Base-by-base conservation (phyloP, 2,113 vertebrate species). In the Petrocephalus zakoni region DNA sequence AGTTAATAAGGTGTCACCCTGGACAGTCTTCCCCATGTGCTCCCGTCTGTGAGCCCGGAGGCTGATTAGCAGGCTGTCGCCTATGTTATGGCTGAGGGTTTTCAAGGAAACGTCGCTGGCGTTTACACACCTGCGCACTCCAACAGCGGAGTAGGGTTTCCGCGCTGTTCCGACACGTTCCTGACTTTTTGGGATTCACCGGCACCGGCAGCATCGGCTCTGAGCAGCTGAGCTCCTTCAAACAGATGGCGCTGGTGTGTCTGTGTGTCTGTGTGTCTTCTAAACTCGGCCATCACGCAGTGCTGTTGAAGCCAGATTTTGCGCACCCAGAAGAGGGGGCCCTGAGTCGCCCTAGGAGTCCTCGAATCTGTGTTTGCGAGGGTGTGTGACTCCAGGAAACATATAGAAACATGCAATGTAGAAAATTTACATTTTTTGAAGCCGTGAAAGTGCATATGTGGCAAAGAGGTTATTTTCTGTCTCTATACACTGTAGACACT, bases 61-160 rank as follows among this genome's bases (percentile, higher is more conserved):
- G 5, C 64, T 17, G 19, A 64, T 88, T 64, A 13, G 49, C 55
- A 87, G 86, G 55, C 87, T 49, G n/a, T 64, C 86, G 53, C 53
- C 83, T 85, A 53, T 88, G 64, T 64, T 87, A 51, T 89, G 88
- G 29, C 86, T 78, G 56, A 37, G 64, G 72, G 75, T 55, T 88
- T 87, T 87, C 87, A 86, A 7, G 47, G 78, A 91, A 92, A 90
- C 64, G 72, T 64, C 42, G 19, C 90, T 52, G n/a, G 42, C 81
- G 90, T 92, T 91, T 92, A 91, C 89, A 92, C 92, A 92, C 92
- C 92, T 92, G 92, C 85, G 86, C 61, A 25, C n/a, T 51, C 46
- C 13, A 10, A n/a, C 61, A 11, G 61, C 42, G 84, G 87, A 86
- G 75, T 89, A 87, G 81, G 81, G 61, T 49, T 89, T 90, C 75